Evolutionary conservation across 23 tunicate genomes (phyloP).

Genomic region (Halocynthia roretzi): DNA sequence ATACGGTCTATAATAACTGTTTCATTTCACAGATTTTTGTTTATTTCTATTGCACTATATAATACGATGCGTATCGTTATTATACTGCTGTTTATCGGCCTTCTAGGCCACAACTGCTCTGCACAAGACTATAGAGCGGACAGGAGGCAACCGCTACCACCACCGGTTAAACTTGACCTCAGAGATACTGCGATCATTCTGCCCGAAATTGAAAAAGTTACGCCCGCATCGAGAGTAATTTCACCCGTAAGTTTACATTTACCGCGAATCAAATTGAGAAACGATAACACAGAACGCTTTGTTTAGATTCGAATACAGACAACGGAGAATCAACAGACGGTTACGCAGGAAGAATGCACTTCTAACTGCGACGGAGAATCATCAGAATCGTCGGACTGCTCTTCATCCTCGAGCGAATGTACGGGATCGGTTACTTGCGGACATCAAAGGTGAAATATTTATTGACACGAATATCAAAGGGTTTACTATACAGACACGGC

Average conservation of each 20-base stretch:
- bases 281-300: background rate
- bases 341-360: background rate
- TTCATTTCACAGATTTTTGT: too few relatives aligned
- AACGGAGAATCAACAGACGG: background rate
- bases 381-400: background rate
- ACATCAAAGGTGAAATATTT: background rate
- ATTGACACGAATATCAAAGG: background rate
- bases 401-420: background rate
- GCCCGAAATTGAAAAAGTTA: conserved; percentile 6
- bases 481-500: too few relatives aligned
- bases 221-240: background rate
- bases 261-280: background rate
- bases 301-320: background rate
- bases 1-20: too few relatives aligned
- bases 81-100: too few relatives aligned
- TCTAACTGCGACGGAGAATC: background rate
- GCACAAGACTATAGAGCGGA: background rate
- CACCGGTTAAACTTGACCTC: conserved; percentile 24
- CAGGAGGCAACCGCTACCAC: background rate
- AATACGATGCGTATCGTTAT: too few relatives aligned
- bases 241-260: background rate
- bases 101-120: too few relatives aligned
- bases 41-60: too few relatives aligned
- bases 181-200: conserved; percentile 15
- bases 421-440: conserved; percentile 1